Evolutionary conservation across 2,888 invertebrate genomes (phyloP).

Genomic region (Neuroscelio doddi): DNA sequence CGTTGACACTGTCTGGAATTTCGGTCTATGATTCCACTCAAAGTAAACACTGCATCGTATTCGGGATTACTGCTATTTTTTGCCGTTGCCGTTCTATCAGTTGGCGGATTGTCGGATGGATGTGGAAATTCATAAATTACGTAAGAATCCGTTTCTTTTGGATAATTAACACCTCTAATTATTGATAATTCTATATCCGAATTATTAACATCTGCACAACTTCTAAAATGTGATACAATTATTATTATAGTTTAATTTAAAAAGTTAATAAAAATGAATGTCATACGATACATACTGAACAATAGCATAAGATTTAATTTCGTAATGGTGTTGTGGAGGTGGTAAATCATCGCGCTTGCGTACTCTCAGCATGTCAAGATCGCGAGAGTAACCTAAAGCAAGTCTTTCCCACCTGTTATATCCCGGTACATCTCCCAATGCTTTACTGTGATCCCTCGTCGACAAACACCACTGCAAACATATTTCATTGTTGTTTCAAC

Average conservation of each 20-base stretch:
- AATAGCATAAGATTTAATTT: conserved; percentile 89
- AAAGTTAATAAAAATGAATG: no score
- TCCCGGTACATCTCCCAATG: conserved; percentile 91
- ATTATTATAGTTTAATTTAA: conserved; percentile 8
- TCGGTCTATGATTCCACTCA: conserved; percentile 84
- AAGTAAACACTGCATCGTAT: conserved; percentile 83
- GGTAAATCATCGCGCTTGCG: conserved; percentile 77
- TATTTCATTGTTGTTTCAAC: no score
- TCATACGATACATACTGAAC: conserved; percentile 84
- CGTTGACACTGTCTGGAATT: conserved; percentile 86
- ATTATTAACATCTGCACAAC: conserved; percentile 94
- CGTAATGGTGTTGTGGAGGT: conserved; percentile 94
- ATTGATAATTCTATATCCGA: conserved; percentile 91
- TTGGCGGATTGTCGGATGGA: conserved; percentile 84
- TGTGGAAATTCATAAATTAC: conserved; percentile 95
- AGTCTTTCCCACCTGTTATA: conserved; percentile 92
- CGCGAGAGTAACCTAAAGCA: conserved; percentile 87
- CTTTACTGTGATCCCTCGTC: conserved; percentile 90
- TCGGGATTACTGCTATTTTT: conserved; percentile 92
- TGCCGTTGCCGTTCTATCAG: conserved; percentile 84
- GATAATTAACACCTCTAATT: conserved; percentile 90
- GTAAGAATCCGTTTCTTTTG: conserved; percentile 93
- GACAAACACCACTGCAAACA: conserved; percentile 80
- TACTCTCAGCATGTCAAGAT: conserved; percentile 87
- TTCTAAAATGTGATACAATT: conserved; percentile 67